Evolutionary conservation across 1,140 invertebrate species (phyloP).

Genomic region (Meloidogyne chitwoodi): DNA sequence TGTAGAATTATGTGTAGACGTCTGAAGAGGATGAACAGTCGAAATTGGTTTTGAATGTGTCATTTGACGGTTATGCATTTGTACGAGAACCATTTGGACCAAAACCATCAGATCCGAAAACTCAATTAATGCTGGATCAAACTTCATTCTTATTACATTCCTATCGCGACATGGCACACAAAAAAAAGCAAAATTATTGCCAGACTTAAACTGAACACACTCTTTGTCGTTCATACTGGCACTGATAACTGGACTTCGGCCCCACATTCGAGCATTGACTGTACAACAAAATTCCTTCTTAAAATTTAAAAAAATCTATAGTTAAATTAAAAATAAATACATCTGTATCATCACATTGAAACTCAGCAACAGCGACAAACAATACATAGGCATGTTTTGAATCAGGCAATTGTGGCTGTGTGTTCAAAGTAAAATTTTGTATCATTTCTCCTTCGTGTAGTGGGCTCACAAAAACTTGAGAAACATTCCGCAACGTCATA

Average conservation of each 20-base stretch:
- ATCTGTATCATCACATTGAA: slow-evolving; percentile 1
- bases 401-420: slow-evolving; percentile 8
- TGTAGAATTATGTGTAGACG: too few relatives aligned
- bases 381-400: slow-evolving; percentile 15
- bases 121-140: not conserved
- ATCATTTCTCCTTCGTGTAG: slow-evolving; percentile 17
- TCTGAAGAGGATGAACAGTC: too few relatives aligned
- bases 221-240: slow-evolving; percentile 6
- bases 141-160: slow-evolving; percentile 4
- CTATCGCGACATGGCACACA: slow-evolving; percentile 2
- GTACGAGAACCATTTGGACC: not conserved
- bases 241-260: not conserved
- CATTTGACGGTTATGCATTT: not conserved
- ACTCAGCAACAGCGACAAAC: slow-evolving; percentile 9
- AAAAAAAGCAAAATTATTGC: slow-evolving; percentile 17
- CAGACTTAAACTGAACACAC: slow-evolving; percentile 6
- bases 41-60: not conserved
- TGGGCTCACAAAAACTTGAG: slow-evolving; percentile 28
- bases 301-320: not conserved
- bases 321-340: not conserved
- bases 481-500: slow-evolving; percentile 19
- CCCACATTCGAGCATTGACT: slow-evolving; percentile 17
- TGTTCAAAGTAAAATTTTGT: slow-evolving; percentile 1
- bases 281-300: not conserved
- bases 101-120: not conserved